Evolutionary conservation across 35 echinoderm and acorn worm genomes (phyloP), one percentile per base, ranked within the genome.

Genomic region (Lytechinus variegatus): DNA sequence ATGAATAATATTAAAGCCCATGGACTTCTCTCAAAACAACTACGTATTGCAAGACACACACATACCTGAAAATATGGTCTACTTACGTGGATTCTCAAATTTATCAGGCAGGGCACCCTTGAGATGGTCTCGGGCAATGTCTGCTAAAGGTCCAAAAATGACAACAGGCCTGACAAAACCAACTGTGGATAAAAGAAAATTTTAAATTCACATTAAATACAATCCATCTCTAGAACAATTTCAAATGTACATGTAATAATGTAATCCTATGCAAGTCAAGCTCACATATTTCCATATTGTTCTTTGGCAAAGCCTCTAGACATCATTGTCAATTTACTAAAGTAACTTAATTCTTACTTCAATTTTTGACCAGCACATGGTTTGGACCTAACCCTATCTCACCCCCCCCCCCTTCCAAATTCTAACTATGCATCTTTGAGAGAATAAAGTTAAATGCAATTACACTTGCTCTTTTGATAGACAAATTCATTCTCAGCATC

Each of bases 51-150:
- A 9, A 58, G 56, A 11, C 9, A 58, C 13, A 58, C 4, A 58
- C 9, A 58, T 11, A 58, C 56, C n/a, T 60, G 14, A 79, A 79
- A 24, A 79, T 79, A 7, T 16, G 19, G n/a, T 79, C 66, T 79
- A 99, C 98, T 96, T 97, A 99, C 98, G 94, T 60, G 98, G 98
- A 24, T 95, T 92, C 89, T 99, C 98, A 97, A 97, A 99, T 95
- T 90, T 99, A 19, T 97, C 95, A 9, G 97, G 96, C 60, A 95
- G 93, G 27, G 93, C 96, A 55, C 96, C 94, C 27, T 97, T 89
- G 9, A 99, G 79, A 71, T 95, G 94, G 60, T 99, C 97, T 51
- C 98, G 95, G 12, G 96, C 98, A 28, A 99, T 95, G 60, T 99
- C 98, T 87, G 98, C 96, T 19, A 97, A 27, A 87, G 98, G 97